phyloP scores from a whole-genome alignment of 2,888 invertebrate genomes.

The Ptychoptera albimana region DNA sequence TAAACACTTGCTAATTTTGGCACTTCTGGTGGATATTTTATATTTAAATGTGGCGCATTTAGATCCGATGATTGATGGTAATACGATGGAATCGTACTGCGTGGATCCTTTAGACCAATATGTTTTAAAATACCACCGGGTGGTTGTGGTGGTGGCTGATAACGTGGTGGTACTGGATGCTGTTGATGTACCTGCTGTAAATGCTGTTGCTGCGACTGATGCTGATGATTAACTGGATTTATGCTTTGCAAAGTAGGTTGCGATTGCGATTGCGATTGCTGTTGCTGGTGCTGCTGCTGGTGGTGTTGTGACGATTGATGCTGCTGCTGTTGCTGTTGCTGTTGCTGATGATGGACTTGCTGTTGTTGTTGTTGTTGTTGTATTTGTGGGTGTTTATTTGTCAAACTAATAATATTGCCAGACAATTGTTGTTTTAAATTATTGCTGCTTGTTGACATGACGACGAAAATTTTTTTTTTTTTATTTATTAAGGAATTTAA shows the following conservation, averaged over 20 bases:
- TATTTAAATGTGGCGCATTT: constrained; percentile 18
- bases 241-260: constrained; percentile 19
- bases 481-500: no score
- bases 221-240: constrained; percentile 8
- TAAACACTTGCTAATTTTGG: constrained; percentile 30
- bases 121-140: constrained; percentile 47
- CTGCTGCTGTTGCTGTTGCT: constrained; percentile 6
- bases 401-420: constrained; percentile 9
- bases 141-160: constrained; percentile 62
- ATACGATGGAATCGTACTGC: constrained; percentile 5
- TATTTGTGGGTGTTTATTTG: constrained; percentile 3
- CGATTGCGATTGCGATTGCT: constrained; percentile 21
- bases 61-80: constrained; percentile 8
- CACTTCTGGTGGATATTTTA: constrained; percentile 31
- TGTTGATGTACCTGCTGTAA: constrained; percentile 7
- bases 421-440: constrained; percentile 8
- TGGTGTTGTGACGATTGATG: constrained; percentile 1
- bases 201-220: constrained; percentile 16
- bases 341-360: constrained; percentile 4
- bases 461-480: no score
- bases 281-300: not conserved
- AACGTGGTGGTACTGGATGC: constrained; percentile 48
- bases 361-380: constrained; percentile 4
- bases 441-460: constrained; percentile 8
- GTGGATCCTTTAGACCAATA: constrained; percentile 14